These are phyloP conservation scores for Gymnarchus niloticus DNA, from an alignment of 2,113 vertebrate genomes.

Conservation along the genomic window DNA sequence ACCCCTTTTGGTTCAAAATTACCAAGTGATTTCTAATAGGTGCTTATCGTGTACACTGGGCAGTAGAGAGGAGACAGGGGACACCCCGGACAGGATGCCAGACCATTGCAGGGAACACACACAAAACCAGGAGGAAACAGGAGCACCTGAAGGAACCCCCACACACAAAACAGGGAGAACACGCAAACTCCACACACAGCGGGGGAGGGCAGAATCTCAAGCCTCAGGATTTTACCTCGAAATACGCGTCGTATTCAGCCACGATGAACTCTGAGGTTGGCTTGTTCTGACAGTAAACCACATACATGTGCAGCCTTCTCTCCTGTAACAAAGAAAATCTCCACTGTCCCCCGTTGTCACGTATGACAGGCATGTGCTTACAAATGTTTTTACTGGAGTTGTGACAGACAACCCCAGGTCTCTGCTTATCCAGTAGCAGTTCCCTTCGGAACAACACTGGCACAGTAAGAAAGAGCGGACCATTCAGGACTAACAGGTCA, in stretches of 20 bases:
- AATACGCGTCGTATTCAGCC: constrained; percentile 88
- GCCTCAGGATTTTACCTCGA: constrained; percentile 72
- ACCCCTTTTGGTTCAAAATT: not conserved
- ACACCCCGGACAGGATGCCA: not conserved
- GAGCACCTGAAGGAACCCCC: too few relatives aligned
- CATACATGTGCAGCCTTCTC: constrained; percentile 89
- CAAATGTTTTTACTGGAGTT: not conserved
- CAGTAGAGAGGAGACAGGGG: not conserved
- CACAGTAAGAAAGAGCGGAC: too few relatives aligned
- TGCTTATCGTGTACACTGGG: not conserved
- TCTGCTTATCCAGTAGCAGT: too few relatives aligned
- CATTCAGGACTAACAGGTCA: too few relatives aligned
- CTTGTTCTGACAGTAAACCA: constrained; percentile 97
- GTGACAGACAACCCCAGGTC: too few relatives aligned
- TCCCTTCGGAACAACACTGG: too few relatives aligned
- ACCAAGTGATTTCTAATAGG: not conserved
- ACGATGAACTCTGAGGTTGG: constrained; percentile 91
- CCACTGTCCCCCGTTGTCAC: not conserved
- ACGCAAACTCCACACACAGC: too few relatives aligned
- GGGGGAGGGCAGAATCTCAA: too few relatives aligned
- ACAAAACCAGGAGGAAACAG: not conserved
- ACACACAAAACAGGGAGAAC: too few relatives aligned
- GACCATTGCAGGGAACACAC: not conserved
- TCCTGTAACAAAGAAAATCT: constrained; percentile 62
- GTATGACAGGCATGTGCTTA: not conserved